These are phyloP conservation scores for Zonotrichia albicollis DNA, from an alignment of 2,797 vertebrate genomes.

Conservation along the genomic window DNA sequence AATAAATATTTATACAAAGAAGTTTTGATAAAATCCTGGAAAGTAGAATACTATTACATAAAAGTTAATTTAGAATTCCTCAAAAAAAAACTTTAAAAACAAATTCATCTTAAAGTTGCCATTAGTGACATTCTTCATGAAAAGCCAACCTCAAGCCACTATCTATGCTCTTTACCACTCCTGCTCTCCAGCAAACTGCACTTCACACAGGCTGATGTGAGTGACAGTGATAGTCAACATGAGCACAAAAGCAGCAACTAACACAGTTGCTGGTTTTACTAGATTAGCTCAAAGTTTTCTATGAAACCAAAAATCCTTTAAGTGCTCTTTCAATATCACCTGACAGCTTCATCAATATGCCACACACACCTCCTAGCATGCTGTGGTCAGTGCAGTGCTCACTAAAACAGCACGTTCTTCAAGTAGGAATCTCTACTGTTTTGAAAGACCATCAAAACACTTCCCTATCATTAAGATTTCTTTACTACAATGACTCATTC, in stretches of 20 bases:
- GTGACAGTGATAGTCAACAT: not conserved
- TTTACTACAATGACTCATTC: not conserved
- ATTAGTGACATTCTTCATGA: not conserved
- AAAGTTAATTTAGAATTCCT: not conserved
- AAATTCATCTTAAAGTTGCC: not conserved
- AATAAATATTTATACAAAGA: not conserved
- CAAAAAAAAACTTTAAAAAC: not conserved
- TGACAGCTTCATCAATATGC: not conserved
- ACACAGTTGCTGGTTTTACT: not conserved
- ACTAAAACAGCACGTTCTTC: not conserved
- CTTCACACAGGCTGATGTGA: not conserved
- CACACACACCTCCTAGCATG: rapidly evolving
- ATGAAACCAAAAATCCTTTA: not conserved
- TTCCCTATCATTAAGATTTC: not conserved
- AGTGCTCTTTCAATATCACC: not conserved
- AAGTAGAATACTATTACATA: not conserved
- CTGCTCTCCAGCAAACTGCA: not conserved
- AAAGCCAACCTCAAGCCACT: not conserved
- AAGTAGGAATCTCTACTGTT: not conserved
- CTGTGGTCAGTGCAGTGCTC: not conserved
- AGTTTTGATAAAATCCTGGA: not conserved
- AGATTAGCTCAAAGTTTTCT: not conserved
- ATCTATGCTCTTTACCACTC: not conserved
- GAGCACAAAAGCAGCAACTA: not conserved
- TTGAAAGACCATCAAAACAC: not conserved